Base-by-base conservation (phyloP, 2,888 invertebrate genomes). In the Drosophila anceps region DNA sequence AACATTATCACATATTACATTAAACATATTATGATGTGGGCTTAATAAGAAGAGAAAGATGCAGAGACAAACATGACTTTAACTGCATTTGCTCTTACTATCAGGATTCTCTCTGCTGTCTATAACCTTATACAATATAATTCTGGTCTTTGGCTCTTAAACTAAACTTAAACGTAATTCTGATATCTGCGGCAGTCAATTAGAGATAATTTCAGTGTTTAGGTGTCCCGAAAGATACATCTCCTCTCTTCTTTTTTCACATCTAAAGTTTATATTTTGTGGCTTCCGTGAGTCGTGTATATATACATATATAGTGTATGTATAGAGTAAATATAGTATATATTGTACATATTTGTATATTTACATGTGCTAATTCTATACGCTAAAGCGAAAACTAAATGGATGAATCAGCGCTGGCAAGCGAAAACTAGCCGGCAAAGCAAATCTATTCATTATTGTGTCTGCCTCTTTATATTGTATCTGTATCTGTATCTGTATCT, bases 361-460 rank as follows among this genome's bases (percentile, higher is more conserved):
- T 72, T 67, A 60, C 79, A 67, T 65, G 68, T 75, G 72, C 58
- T 74, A 65, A 46, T 80, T 74, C 82, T 69, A 73, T 74, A 51
- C 64, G 64, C 70, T 67, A 64, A 73, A 88, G 27, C 73, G 74
- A 81, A 83, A 83, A 72, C 73, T 43, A 58, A 68, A 66, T 41
- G 71, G 27, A 60, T 84, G 84, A 89, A 44, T 84, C 90, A 84
- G 15, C 24, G 53, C 3, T 8, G 13, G 13, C 27, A 8, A 54
- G 15, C 35, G 27, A n/a, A 64, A 74, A 55, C 55, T 71, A 62
- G 62, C 68, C 68, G 63, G 57, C 61, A 68, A 20, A 53, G 35
- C 43, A 20, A 73, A 59, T 29, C 64, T 53, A 27, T 43, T 58
- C 59, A 50, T 41, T 64, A 48, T 9, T 55, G 43, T 18, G 50